Evolutionary conservation across 2,888 invertebrate genomes (phyloP), one percentile per base, ranked within the genome.

Genomic region (Ariolimax columbianus): DNA sequence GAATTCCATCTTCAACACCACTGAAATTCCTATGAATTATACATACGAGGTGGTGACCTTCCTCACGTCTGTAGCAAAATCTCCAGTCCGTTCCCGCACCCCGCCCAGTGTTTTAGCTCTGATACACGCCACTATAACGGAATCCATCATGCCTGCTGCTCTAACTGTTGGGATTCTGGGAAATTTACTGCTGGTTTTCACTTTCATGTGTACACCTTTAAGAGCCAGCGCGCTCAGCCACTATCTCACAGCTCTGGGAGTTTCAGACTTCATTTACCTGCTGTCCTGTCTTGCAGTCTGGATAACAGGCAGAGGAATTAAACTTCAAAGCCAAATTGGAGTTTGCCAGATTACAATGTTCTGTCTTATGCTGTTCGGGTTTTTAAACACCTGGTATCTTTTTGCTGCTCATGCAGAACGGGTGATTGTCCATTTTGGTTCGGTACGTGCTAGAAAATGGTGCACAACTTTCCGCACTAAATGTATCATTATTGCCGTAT

Each of bases 291-390:
- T 86, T 33, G 75, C 88, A 1, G 59, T 84, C 59, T 89, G 88
- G 88, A 73, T 83, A 36, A 86, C 88, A 0, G 30, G 55, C 9
- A 85, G 80, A 38, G 86, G 86, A 17, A 72, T 82, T 38, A 78
- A 85, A 47, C 66, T 89, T 36, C 87, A 88, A 83, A 86, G 83
- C 80, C 85, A 77, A 14, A 86, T 86, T 19, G 89, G 89, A 30
- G 83, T 87, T 19, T 89, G 89, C 43, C 89, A 89, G 82, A 72
- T 89, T n/a, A 89, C 89, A 6, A 86, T 86, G 17, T 89, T 87
- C 73, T 40, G 83, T 19, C 83, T 87, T 7, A 82, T 85, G 36
- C 55, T 86, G 26, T 79, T 75, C 40, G 84, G 84, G 47, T 89
- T 89, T 73, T 81, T 89, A 51, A 82, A 86, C 17, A 85, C 85